Base-by-base conservation (phyloP, 2,797 vertebrate species). In the Helostoma temminkii region DNA sequence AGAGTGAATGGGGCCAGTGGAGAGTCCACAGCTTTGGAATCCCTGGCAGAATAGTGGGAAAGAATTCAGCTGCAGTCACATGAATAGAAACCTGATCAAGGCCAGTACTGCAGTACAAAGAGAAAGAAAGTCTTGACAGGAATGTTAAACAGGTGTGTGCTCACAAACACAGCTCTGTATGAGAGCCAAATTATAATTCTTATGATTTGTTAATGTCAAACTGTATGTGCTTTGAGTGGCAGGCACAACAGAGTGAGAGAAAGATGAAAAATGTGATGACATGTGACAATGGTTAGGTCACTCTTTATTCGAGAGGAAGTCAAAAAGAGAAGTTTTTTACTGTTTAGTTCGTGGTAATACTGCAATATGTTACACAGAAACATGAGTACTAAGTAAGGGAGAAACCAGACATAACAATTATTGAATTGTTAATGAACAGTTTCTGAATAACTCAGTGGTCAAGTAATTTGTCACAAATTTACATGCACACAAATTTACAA, bases 81-180 rank as follows among this genome's bases (percentile, higher is more conserved):
- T 70, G 66, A 55, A 77, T 45, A 66, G 56, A 64, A 64, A 36
- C 56, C 9, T 34, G 66, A 75, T 72, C 76, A 74, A 86, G 73
- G 67, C 68, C 62, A 49, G 32, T 24, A 37, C 9, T 10, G 19
- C 28, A 45, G 39, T 57, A 71, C 39, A 55, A 62, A 67, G 63
- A 74, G 30, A 61, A 43, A n/a, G n/a, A n/a, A 55, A 24, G 46
- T 45, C 22, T 48, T 24, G 32, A 56, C 46, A 66, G 26, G 70
- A 76, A 71, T 70, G 59, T 52, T 61, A 65, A 66, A 76, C 36
- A 65, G 49, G 60, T 68, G 58, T 66, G 50, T 14, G 24, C 37
- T 73, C 37, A 32, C 22, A 21, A 4, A n/a, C 16, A 41, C 19
- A 15, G 7, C 48, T 45, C 1, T 6, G 4, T 18, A 12, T 32